Evolutionary conservation across 1,140 invertebrate genomes (phyloP).

Genomic region (Meteorus sp.): DNA sequence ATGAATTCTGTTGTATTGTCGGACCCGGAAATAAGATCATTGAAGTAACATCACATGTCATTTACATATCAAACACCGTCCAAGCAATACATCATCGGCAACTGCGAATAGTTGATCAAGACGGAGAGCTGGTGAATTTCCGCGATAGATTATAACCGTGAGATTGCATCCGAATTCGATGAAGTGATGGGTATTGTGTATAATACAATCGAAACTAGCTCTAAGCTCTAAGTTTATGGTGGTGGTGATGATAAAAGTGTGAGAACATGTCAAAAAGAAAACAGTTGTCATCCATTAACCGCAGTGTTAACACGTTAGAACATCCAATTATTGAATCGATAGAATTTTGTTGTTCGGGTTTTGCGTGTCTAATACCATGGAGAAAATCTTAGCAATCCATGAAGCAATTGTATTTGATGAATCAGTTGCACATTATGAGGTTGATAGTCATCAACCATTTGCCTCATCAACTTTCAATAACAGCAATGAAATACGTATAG

Average conservation of each 20-base stretch:
- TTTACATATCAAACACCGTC: neutral
- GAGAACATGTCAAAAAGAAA: neutral
- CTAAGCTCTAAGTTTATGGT: too few relatives aligned
- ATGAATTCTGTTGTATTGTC: neutral
- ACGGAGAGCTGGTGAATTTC: neutral
- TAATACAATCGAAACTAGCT: too few relatives aligned
- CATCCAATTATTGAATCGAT: neutral
- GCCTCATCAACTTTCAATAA: neutral
- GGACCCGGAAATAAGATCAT: constrained; percentile 11
- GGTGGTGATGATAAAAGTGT: neutral
- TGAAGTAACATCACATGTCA: constrained; percentile 6
- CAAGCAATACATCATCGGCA: neutral
- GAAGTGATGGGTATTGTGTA: neutral
- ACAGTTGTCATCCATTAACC: neutral
- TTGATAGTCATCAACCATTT: constrained; percentile 27
- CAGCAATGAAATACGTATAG: neutral
- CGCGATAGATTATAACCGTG: constrained; percentile 5
- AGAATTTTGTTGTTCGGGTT: neutral
- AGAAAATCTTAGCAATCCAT: constrained; percentile 29
- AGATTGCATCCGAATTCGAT: neutral
- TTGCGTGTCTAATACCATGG: constrained; percentile 4
- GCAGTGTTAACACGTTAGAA: constrained; percentile 3
- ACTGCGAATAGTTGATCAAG: neutral
- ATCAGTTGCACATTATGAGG: constrained; percentile 36
- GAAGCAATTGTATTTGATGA: constrained; percentile 33